Evolutionary conservation across 2,113 vertebrate genomes (phyloP), one percentile per base, ranked within the genome.

Genomic region (Gasterosteus nipponicus): DNA sequence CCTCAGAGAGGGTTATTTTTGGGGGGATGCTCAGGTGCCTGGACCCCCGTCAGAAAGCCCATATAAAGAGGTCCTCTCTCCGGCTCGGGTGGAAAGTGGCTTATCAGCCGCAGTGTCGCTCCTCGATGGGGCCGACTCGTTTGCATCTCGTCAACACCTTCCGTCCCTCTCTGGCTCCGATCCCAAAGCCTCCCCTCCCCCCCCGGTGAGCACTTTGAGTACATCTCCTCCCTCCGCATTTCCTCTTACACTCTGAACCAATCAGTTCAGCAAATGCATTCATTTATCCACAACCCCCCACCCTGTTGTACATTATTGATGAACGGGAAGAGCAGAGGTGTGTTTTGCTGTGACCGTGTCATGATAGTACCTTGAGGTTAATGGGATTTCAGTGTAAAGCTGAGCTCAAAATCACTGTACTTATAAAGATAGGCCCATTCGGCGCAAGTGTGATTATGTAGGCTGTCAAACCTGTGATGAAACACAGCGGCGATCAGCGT

Each of bases 131-230:
- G 84, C 83, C 60, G 10, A 89, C 89, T 93, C 78, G 75, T 93
- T 93, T 90, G 88, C 90, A 86, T 93, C 87, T 90, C 91, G 82
- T 93, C 93, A 91, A 90, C 92, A 93, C 92, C 91, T 93, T 79
- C 84, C 66, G 19, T 59, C 71, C 33, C 58, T 83, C 79, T 87
- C 78, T 73, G 69, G 60, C 73, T 83, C 61, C 29, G 26, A 78
- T 47, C 71, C 75, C 82, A 60, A 86, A 65, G 62, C 35, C 54
- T 90, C 83, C 83, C 60, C 59, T 5, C 33, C 33, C 33, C 33
- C 63, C 73, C 79, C 74, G 59, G 67, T 8, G 29, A 80, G 53
- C 71, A 39, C 72, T 79, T 58, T 56, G 49, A 51, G 61, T 8
- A 46, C 69, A 83, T 83, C 49, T 57, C 42, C 73, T 70, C 67